Evolutionary conservation across 2,113 vertebrate species (phyloP), one percentile per base, ranked within the genome.

Genomic region (Dissostichus mawsoni): DNA sequence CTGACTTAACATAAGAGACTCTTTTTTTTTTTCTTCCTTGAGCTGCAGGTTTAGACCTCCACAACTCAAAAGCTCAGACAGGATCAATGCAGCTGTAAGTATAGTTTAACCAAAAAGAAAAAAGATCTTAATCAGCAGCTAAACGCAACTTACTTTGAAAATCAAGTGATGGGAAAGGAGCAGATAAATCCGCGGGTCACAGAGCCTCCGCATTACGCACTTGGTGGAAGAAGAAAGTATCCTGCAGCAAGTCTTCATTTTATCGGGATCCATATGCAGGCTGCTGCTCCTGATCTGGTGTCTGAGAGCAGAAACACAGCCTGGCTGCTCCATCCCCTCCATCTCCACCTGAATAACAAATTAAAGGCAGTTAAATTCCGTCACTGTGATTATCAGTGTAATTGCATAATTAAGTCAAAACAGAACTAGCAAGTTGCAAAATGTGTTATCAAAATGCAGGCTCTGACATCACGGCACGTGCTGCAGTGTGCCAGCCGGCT

Each of bases 271-370:
- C 83, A 80, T 70, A 81, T 70, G 82, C 82, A 89, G 74, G 77
- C 70, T 88, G 79, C 83, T 65, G 74, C 78, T 81, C 77, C 75
- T 25, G 67, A 63, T 81, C 78, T 76, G 76, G 70, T 88, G 84
- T 83, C 85, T 87, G 86, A n/a, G 82, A 90, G 86, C 87, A 84
- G 72, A 84, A 76, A 48, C 83, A n/a, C 20, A 74, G 84, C 58
- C 86, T 50, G 69, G 79, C 78, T 87, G 45, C 90, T 86, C 82
- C 83, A 80, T 82, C 81, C 84, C 86, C 80, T 89, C 84, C 86
- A 86, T 87, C 78, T 90, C 83, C 76, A 91, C 87, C 80, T 91
- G 92, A 94, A 93, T 89, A 91, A 89, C 92, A 93, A 91, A 95
- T 95, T 94, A 94, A 90, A 91, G 88, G 83, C 86, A 69, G 64